Evolutionary conservation across 2,888 invertebrate species (phyloP), one percentile per base, ranked within the genome.

Genomic region (Troides helena): DNA sequence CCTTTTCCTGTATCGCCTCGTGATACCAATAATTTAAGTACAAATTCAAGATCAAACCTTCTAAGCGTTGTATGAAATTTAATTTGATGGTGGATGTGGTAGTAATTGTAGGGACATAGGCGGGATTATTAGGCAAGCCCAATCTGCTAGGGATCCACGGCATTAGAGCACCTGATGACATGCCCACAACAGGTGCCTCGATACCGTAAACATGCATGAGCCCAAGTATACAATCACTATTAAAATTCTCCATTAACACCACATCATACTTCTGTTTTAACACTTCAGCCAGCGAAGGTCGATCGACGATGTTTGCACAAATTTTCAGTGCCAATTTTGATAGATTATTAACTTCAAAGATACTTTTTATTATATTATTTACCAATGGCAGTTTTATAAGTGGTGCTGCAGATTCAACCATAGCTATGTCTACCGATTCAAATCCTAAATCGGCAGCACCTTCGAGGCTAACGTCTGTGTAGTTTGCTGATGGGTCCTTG

Each of bases 191-290:
- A 0, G 94, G 94, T 8, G 90, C 85, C 58, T 89, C 80, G 39
- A 76, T 68, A 10, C 74, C 73, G 69, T 93, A 81, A 43, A 91
- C 75, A 76, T 94, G 85, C 0, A 90, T 89, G 60, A 94, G 79
- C 0, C 92, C 94, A 72, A 94, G 77, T 74, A 93, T 88, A 69
- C 94, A 94, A 73, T 94, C 94, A 0, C 92, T 87, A 71, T 88
- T 91, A 72, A 94, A 94, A 65, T 90, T 84, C 76, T 94, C 94
- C 0, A 90, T 85, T 4, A 94, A 79, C 0, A 94, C 78, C 4
- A 94, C 73, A 74, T 95, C 95, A 71, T 93, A 95, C n/a, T 82
- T 75, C 39, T 74, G 71, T 30, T 75, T 72, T 56, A 81, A 62
- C 7, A 78, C 74, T 53, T 77, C 74, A 5, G 72, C 71, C 23